Percentiles rank a stretch among this genome's conserved stretches.
Evolutionary conservation across 2,888 invertebrate genomes (phyloP).

Genomic region (Pseudolycoriella hygida): DNA sequence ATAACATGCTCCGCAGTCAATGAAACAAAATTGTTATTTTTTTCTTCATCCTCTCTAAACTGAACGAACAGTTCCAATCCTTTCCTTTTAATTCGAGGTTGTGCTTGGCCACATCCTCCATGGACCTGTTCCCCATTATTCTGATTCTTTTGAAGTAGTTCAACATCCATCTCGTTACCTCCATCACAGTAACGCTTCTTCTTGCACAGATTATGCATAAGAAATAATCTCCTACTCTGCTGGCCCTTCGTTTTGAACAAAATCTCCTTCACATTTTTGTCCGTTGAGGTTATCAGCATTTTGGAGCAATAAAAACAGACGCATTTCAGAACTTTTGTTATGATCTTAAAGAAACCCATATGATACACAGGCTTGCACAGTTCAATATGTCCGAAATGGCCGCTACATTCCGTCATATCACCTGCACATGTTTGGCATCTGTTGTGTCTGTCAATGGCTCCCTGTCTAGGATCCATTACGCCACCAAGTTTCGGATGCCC

Average conservation of each 20-base stretch:
- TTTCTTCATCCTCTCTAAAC: constrained; percentile 98
- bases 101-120: constrained; percentile 96
- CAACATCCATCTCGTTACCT: constrained; percentile 92
- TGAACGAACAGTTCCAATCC: constrained; percentile 91
- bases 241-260: constrained; percentile 93
- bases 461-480: constrained; percentile 98
- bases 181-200: constrained; percentile 97
- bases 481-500: constrained; percentile 96
- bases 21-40: constrained; percentile 63
- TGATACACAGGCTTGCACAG: constrained; percentile 97
- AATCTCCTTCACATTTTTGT: constrained; percentile 37
- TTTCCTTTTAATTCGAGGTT: constrained; percentile 75
- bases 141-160: constrained; percentile 51
- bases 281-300: constrained; percentile 83
- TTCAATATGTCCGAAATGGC: constrained; percentile 98
- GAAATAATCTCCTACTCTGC: constrained; percentile 81
- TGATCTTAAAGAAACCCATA: constrained; percentile 92
- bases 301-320: constrained; percentile 99
- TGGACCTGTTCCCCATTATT: constrained; percentile 45
- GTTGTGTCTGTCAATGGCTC: constrained; percentile 86
- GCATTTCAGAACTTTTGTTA: constrained; percentile 92
- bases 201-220: constrained; percentile 96
- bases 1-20: constrained; percentile 90
- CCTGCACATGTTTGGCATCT: constrained; percentile 93
- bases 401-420: constrained; percentile 97